These are phyloP conservation scores for Oryzias celebensis DNA, from an alignment of 2,113 vertebrate species.

Conservation along the genomic window DNA sequence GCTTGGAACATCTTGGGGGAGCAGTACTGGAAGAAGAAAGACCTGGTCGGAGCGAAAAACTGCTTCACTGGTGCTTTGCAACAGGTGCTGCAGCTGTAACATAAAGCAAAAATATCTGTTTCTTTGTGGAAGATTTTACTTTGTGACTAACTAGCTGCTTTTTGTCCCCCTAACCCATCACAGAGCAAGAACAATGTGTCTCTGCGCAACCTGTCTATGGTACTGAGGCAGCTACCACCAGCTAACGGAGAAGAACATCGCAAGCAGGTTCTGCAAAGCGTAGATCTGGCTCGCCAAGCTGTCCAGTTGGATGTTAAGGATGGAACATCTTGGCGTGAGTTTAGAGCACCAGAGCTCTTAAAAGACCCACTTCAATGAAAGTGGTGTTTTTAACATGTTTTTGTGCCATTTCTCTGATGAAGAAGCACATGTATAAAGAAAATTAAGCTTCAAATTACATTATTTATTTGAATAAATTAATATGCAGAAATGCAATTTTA, in stretches of 20 bases:
- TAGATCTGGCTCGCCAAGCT: conserved; percentile 84
- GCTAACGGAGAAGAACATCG: conserved; percentile 64
- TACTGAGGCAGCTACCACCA: conserved; percentile 82
- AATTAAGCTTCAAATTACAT: too few species aligned
- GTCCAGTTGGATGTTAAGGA: conserved; percentile 86
- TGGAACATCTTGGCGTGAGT: conserved; percentile 94
- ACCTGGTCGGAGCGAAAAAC: conserved; percentile 82
- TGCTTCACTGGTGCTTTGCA: conserved; percentile 89
- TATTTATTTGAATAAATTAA: too few species aligned
- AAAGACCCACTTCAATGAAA: too few species aligned
- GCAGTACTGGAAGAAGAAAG: conserved; percentile 92
- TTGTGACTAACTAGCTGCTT: too few species aligned
- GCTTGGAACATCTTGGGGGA: conserved; percentile 91
- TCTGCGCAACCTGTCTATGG: conserved; percentile 89
- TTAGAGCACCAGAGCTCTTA: too few species aligned
- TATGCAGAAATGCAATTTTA: too few species aligned
- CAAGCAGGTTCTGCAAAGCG: conserved; percentile 83
- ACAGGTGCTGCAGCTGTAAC: conserved; percentile 61
- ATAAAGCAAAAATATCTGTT: background rate
- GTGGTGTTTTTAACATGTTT: too few species aligned
- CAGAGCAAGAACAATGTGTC: conserved; percentile 84
- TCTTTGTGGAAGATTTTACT: too few species aligned
- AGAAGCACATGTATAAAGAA: too few species aligned
- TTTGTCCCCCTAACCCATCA: too few species aligned
- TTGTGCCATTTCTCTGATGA: too few species aligned